These are phyloP conservation scores for Betta splendens DNA, from an alignment of 2,797 vertebrate species.

Conservation along the genomic window DNA sequence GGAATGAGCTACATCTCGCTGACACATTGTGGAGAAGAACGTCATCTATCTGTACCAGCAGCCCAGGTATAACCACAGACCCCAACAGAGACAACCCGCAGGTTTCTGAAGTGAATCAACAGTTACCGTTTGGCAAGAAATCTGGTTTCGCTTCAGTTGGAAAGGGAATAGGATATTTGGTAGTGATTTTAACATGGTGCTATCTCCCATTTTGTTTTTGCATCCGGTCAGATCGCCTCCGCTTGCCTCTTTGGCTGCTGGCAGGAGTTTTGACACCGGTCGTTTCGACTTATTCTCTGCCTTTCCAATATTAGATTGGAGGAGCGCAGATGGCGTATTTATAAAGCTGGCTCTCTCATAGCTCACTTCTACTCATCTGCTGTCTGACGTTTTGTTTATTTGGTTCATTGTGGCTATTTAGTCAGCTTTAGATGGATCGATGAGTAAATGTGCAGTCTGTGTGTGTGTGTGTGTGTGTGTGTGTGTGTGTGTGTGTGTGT, in stretches of 20 bases:
- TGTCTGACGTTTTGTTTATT: conserved; percentile 15
- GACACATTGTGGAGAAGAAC: too few relatives aligned
- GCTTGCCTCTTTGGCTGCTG: conserved; percentile 1
- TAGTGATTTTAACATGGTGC: neutral
- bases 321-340: conserved; percentile 31
- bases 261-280: conserved; percentile 25
- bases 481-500: neutral
- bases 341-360: conserved; percentile 6
- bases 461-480: conserved; percentile 4
- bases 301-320: conserved; percentile 39
- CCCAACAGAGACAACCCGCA: conserved; percentile 4
- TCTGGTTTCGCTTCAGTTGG: conserved; percentile 2
- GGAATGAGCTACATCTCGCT: neutral
- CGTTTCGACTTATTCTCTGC: conserved; percentile 16
- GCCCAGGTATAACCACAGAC: conserved; percentile 6
- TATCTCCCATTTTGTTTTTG: neutral
- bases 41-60: neutral
- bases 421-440: conserved; percentile 2
- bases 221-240: neutral
- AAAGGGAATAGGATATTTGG: neutral
- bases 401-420: conserved; percentile 3
- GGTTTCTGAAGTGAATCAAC: neutral
- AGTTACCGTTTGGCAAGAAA: conserved; percentile 9
- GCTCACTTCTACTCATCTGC: conserved; percentile 16
- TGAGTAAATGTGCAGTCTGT: neutral